Evolutionary conservation across 2,113 vertebrate species (phyloP).

Genomic region (Lutjanus erythropterus): DNA sequence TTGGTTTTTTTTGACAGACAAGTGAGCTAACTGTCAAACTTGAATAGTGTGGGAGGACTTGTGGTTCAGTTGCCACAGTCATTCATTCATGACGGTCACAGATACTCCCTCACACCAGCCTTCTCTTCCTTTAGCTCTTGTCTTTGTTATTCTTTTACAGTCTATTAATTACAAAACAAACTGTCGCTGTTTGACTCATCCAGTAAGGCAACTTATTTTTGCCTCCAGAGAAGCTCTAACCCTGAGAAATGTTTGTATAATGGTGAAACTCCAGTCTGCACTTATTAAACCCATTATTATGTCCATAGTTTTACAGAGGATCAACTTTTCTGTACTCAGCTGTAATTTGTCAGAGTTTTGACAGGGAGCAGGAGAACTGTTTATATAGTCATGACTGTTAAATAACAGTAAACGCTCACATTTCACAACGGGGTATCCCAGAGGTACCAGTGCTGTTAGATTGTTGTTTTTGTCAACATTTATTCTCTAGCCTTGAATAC

Average conservation of each 20-base stretch:
- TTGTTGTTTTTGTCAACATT: slow-evolving; percentile 9
- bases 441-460: slow-evolving; percentile 3
- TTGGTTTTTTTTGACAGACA: background rate
- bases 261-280: background rate
- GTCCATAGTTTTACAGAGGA: slow-evolving; percentile 6
- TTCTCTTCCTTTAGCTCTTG: background rate
- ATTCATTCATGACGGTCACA: slow-evolving; percentile 43
- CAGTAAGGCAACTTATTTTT: background rate
- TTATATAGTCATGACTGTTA: slow-evolving; percentile 24
- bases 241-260: slow-evolving; percentile 42
- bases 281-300: slow-evolving; percentile 25
- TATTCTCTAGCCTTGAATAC: background rate
- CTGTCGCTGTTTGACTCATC: background rate
- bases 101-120: slow-evolving; percentile 8
- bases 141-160: background rate
- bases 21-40: background rate
- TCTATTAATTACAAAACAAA: slow-evolving; percentile 12
- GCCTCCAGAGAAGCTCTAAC: background rate
- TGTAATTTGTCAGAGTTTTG: slow-evolving; percentile 18
- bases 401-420: slow-evolving; percentile 24
- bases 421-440: slow-evolving; percentile 24
- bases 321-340: slow-evolving; percentile 10
- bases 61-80: slow-evolving; percentile 20
- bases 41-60: slow-evolving; percentile 33
- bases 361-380: slow-evolving; percentile 51